Evolutionary conservation across 2,113 vertebrate genomes (phyloP).

Genomic region (Pelodiscus sinensis): DNA sequence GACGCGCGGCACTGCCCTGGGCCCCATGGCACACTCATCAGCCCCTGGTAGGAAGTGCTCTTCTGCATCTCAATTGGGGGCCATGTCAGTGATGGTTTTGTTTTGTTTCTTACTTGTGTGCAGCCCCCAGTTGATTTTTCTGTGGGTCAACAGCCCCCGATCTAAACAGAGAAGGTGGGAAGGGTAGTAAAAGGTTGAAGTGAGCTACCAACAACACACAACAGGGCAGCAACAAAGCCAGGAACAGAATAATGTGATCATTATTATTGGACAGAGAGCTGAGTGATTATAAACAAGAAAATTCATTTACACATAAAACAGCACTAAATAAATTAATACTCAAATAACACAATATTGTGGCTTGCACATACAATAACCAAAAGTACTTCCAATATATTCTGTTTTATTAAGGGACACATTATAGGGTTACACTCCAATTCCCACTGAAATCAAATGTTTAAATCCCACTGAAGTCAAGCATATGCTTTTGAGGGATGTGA

Average conservation of each 20-base stretch:
- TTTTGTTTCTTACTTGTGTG: too few relatives aligned
- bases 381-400: constrained; percentile 28
- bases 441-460: background rate
- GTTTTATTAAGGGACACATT: constrained; percentile 6
- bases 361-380: background rate
- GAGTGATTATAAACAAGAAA: background rate
- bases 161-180: background rate
- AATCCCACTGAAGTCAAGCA: background rate
- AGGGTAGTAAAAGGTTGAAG: background rate
- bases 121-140: too few relatives aligned
- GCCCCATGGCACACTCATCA: too few relatives aligned
- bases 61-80: too few relatives aligned
- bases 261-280: background rate
- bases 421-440: background rate
- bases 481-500: background rate
- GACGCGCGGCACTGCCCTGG: too few relatives aligned
- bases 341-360: constrained; percentile 30
- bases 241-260: background rate
- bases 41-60: too few relatives aligned
- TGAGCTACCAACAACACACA: background rate
- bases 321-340: constrained; percentile 5
- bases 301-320: background rate
- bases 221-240: background rate
- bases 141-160: too few relatives aligned
- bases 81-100: too few relatives aligned